These are phyloP conservation scores for Alsophila aescularia DNA, from an alignment of 2,888 invertebrate species.

Conservation along the genomic window DNA sequence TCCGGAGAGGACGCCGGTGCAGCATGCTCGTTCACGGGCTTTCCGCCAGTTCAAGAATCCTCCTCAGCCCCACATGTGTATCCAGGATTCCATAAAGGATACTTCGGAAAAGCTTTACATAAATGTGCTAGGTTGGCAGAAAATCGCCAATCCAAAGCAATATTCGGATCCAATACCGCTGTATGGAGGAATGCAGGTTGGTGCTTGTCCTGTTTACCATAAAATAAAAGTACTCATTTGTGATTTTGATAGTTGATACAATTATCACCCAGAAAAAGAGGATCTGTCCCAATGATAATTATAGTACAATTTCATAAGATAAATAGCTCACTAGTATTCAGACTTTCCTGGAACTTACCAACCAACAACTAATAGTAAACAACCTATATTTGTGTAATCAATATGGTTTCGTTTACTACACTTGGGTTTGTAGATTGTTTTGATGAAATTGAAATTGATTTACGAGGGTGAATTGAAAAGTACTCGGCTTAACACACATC, in stretches of 20 bases:
- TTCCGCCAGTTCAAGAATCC: slow-evolving; percentile 89
- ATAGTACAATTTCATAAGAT: background rate
- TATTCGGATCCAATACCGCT: slow-evolving; percentile 88
- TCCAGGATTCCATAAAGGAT: slow-evolving; percentile 86
- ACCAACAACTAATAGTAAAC: no score
- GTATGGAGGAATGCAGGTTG: slow-evolving; percentile 89
- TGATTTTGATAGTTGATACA: background rate
- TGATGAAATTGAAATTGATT: background rate
- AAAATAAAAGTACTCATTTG: background rate
- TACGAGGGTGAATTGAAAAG: background rate
- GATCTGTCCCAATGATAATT: no score
- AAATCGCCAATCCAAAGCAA: slow-evolving; percentile 87
- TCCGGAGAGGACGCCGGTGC: slow-evolving; percentile 79
- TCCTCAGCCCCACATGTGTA: slow-evolving; percentile 91
- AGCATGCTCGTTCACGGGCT: slow-evolving; percentile 85
- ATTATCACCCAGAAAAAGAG: no score
- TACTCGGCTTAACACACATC: no score
- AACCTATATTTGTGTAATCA: slow-evolving; percentile 12
- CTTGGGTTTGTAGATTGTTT: slow-evolving; percentile 11
- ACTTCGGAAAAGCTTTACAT: slow-evolving; percentile 85
- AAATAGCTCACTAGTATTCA: slow-evolving; percentile 1
- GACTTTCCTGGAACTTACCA: background rate
- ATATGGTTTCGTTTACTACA: slow-evolving; percentile 9
- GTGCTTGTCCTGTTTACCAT: slow-evolving; percentile 19
- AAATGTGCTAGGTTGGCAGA: slow-evolving; percentile 90